A percentile compares a stretch with the other conserved stretches of the same genome.
phyloP scores from a whole-genome alignment of 2,797 vertebrate species.

The Silurus aristotelis region DNA sequence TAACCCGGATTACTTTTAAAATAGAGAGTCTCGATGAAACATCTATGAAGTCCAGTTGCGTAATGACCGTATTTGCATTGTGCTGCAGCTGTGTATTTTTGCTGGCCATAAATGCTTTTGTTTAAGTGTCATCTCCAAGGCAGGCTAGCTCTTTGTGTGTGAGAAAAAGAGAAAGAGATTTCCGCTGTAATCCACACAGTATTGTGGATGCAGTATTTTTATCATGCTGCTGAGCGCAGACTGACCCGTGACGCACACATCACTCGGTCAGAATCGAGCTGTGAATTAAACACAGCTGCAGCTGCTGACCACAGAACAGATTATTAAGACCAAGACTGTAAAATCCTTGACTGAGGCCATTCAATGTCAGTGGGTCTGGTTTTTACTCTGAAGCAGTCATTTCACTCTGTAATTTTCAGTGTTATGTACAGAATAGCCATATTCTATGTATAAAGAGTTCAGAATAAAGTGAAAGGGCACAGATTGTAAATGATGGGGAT shows the following conservation, averaged over 20 bases:
- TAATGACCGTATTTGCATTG: conserved; percentile 5
- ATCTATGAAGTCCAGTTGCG: conserved; percentile 9
- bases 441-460: background rate
- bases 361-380: conserved; percentile 12
- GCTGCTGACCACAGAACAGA: conserved; percentile 44
- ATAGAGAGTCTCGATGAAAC: background rate
- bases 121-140: conserved; percentile 15
- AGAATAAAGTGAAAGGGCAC: background rate
- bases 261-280: conserved; percentile 37
- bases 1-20: conserved; percentile 51
- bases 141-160: background rate
- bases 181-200: conserved; percentile 37
- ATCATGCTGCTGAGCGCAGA: conserved; percentile 44
- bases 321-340: conserved; percentile 16
- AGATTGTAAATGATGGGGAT: background rate
- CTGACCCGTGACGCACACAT: conserved; percentile 48
- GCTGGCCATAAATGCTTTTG: conserved; percentile 19
- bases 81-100: conserved; percentile 26
- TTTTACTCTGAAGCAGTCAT: background rate
- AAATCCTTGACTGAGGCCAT: conserved; percentile 27
- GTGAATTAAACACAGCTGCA: conserved; percentile 47
- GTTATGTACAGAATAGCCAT: background rate
- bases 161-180: conserved; percentile 11
- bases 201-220: conserved; percentile 47
- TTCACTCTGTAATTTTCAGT: conserved; percentile 1